Base-by-base conservation (phyloP, 1,140 invertebrate species). In the Protaetia brevitarsis region DNA sequence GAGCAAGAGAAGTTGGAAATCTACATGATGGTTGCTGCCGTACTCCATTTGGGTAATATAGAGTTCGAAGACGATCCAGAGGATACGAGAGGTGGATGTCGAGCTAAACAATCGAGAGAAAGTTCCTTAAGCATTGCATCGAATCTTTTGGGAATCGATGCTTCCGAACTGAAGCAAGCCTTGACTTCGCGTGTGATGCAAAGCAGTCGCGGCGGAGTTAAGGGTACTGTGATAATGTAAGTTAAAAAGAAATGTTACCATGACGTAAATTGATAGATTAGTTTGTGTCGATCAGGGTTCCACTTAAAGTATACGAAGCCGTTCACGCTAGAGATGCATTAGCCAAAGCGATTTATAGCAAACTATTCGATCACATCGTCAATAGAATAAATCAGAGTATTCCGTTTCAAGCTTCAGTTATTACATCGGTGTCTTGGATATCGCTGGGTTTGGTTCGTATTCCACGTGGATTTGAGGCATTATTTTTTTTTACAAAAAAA, bases 201-300 rank as follows among this genome's bases (percentile, higher is more conserved):
- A 82, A 94, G 96, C 64, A 90, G 91, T 30, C 86, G 95, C 67
- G 95, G 94, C 10, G 96, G 96, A 8, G 81, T 90, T 37, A 97
- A 98, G 81, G 96, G 96, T 69, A 98, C 96, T n/a, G 92, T 96
- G 34, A 98, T 97, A 67, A 95, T 96, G 94, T 96, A 80, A 86
- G 84, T 81, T 21, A 23, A 29, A 5, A 0, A 30, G 16, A 28
- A 27, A 11, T 64, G 3, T 5, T 1, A 0, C 37, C 2, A 34
- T 31, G 5, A 21, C 56, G 28, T 29, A 67, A 64, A 60, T 19
- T 56, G 31, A 11, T 66, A 13, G 63, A 45, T 26, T 59, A 29
- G 26, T 67, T 62, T 70, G n/a, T n/a, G n/a, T 64, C 29, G 64
- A 79, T 36, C 78, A 96, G 94, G 89, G 96, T 98, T 58, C 95